A percentile compares a stretch with the other conserved stretches of the same genome.
These are phyloP conservation scores for Diplogasteroides magnus DNA, from an alignment of 1,140 invertebrate species.

Conservation along the genomic window DNA sequence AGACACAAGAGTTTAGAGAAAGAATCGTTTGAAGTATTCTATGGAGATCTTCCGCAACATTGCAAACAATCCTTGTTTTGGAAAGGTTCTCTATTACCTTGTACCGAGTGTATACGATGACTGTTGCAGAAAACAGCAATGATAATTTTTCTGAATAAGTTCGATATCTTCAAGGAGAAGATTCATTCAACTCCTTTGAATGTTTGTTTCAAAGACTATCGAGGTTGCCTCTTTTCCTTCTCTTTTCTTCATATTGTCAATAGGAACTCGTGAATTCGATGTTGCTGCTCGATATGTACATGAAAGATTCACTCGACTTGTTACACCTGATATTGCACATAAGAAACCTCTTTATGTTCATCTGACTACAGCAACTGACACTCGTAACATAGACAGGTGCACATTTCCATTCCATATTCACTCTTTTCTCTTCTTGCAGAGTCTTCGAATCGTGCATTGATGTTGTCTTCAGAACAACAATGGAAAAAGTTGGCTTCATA, in stretches of 20 bases:
- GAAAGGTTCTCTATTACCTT: constrained; percentile 7
- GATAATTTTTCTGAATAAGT: constrained; percentile 61
- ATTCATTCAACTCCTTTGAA: constrained; percentile 57
- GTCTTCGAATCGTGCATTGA: constrained; percentile 86
- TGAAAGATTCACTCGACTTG: constrained; percentile 78
- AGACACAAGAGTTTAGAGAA: constrained; percentile 7
- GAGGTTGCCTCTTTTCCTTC: constrained; percentile 26
- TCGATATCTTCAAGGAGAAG: constrained; percentile 60
- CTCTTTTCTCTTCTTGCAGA: constrained; percentile 57
- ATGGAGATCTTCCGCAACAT: constrained; percentile 61
- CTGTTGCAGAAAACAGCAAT: constrained; percentile 57
- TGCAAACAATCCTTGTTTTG: constrained; percentile 61
- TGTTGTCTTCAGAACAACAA: constrained; percentile 82
- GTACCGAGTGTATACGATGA: neutral
- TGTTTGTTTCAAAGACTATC: constrained; percentile 59
- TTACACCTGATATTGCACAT: constrained; percentile 76
- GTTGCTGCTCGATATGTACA: constrained; percentile 77
- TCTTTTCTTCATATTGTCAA: constrained; percentile 1
- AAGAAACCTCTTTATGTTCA: constrained; percentile 75
- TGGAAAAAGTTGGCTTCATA: constrained; percentile 82
- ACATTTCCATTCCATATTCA: neutral
- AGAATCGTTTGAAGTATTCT: constrained; percentile 60
- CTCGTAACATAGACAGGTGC: constrained; percentile 70
- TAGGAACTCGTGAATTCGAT: constrained; percentile 67
- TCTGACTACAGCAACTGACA: constrained; percentile 84